Percentiles rank a stretch among this genome's conserved stretches.
phyloP scores from a whole-genome alignment of 2,797 vertebrate species.

The Hypotaenidia philippensis region DNA sequence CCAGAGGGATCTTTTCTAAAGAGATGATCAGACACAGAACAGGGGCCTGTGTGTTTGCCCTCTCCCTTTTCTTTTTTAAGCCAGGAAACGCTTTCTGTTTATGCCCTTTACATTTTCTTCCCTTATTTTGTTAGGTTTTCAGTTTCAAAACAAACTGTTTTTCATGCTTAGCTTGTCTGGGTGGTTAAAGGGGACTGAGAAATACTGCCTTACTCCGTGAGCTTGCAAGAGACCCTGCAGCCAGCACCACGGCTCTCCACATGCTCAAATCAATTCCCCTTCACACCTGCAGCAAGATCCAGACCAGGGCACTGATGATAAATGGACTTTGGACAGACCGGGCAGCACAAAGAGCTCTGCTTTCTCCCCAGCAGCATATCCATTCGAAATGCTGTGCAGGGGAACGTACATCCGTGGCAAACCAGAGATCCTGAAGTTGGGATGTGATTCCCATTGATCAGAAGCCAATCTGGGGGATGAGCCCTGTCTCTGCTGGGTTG shows the following conservation, averaged over 20 bases:
- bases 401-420: neutral
- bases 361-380: neutral
- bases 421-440: neutral
- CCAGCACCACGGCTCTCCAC: neutral
- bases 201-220: neutral
- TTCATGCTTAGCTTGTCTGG: neutral
- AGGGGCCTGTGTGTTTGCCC: neutral
- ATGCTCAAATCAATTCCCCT: neutral
- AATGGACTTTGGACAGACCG: rapidly evolving
- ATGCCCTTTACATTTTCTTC: neutral
- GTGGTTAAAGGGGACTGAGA: neutral
- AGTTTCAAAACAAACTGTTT: neutral
- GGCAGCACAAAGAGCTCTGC: neutral
- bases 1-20: neutral
- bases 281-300: rapidly evolving
- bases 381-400: neutral
- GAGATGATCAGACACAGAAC: neutral
- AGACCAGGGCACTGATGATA: neutral
- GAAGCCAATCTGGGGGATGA: rapidly evolving
- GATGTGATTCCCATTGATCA: neutral
- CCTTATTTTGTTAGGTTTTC: neutral
- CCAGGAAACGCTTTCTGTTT: neutral
- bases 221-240: neutral
- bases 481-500: neutral
- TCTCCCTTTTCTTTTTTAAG: neutral